phyloP scores from a whole-genome alignment of 2,888 invertebrate genomes.

The Caenorhabditis wallacei region DNA sequence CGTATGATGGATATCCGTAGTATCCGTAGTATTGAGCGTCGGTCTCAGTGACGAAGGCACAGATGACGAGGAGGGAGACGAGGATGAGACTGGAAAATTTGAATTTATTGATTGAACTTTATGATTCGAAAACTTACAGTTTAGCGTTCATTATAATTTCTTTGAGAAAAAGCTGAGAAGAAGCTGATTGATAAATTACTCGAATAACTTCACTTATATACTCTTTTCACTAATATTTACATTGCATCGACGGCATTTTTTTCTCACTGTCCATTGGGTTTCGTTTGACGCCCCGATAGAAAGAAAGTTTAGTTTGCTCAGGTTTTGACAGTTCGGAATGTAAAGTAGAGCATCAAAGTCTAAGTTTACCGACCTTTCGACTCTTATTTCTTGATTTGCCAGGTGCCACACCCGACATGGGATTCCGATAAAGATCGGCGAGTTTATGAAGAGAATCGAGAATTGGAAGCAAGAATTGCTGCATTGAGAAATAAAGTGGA shows the following conservation, averaged over 20 bases:
- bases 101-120: not conserved
- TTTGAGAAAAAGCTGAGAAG: constrained; percentile 26
- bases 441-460: constrained; percentile 61
- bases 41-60: constrained; percentile 60
- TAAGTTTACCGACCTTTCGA: constrained; percentile 38
- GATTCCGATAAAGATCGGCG: constrained; percentile 55
- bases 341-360: constrained; percentile 56
- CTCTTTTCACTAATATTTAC: constrained; percentile 41
- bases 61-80: constrained; percentile 63
- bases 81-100: constrained; percentile 65
- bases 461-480: constrained; percentile 59
- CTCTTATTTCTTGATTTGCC: constrained; percentile 34
- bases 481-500: constrained; percentile 59
- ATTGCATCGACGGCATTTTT: constrained; percentile 28
- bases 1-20: constrained; percentile 57
- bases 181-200: constrained; percentile 36
- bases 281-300: constrained; percentile 18
- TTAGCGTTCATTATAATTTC: constrained; percentile 54
- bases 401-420: constrained; percentile 48
- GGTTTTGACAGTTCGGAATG: constrained; percentile 52
- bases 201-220: constrained; percentile 51
- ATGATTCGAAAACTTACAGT: constrained; percentile 47
- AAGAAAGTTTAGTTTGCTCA: constrained; percentile 44
- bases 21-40: constrained; percentile 63
- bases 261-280: constrained; percentile 31